Evolutionary conservation across 2,888 invertebrate species (phyloP).

Genomic region (Osedax frankpressi): DNA sequence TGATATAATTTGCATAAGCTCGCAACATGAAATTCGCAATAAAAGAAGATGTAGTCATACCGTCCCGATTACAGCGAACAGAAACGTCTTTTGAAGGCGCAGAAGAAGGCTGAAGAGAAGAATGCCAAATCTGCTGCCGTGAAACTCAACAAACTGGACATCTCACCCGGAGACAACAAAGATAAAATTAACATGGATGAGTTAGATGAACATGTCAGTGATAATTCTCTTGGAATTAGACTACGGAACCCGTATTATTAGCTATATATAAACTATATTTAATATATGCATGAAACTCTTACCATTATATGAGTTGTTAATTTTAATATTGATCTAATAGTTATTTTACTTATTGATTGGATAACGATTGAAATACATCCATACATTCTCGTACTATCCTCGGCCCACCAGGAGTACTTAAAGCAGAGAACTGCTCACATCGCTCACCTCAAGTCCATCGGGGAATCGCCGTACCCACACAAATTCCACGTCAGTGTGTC

Average conservation of each 20-base stretch:
- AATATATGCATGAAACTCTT: no score
- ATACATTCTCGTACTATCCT: no score
- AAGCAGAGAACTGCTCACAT: slow-evolving; percentile 70
- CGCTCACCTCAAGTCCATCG: slow-evolving; percentile 62
- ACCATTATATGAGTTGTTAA: no score
- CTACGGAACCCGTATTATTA: no score
- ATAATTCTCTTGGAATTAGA: slow-evolving; percentile 35
- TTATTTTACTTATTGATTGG: no score
- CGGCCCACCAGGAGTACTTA: slow-evolving; percentile 62
- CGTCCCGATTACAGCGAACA: slow-evolving; percentile 61
- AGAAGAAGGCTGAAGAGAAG: slow-evolving; percentile 84
- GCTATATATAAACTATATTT: no score
- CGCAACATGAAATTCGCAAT: no score
- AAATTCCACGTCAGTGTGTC: slow-evolving; percentile 85
- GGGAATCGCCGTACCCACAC: slow-evolving; percentile 83
- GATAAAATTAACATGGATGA: slow-evolving; percentile 1
- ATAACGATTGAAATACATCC: no score
- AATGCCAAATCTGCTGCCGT: slow-evolving; percentile 51
- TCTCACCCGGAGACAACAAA: background rate
- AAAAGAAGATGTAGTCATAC: no score
- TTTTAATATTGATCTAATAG: no score
- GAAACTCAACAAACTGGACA: slow-evolving; percentile 31
- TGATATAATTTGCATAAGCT: no score
- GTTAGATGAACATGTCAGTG: background rate
- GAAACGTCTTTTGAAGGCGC: slow-evolving; percentile 77